Conservation (phyloP, 2,888 invertebrate species). For the Drosophila flavopinicola region DNA sequence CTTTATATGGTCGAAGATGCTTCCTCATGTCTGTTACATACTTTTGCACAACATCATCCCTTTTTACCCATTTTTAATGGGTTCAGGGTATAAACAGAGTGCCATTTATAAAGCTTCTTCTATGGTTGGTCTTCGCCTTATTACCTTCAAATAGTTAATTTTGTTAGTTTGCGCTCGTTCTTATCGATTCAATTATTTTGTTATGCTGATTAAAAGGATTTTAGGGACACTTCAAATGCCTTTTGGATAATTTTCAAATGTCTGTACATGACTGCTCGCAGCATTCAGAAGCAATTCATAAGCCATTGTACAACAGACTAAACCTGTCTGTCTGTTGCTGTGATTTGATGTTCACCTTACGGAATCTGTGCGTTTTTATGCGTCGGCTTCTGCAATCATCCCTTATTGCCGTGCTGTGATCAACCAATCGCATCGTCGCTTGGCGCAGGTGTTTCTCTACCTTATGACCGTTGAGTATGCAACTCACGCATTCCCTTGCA, state of each 20-base stretch:
- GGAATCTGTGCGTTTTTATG: slow-evolving; percentile 67
- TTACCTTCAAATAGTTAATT: not conserved
- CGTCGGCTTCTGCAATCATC: slow-evolving; percentile 35
- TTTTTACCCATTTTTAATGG: no score
- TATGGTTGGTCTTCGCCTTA: not conserved
- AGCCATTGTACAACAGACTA: slow-evolving; percentile 55
- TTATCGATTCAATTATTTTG: not conserved
- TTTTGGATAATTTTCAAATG: slow-evolving; percentile 64
- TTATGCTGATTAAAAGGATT: slow-evolving; percentile 49
- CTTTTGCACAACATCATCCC: no score
- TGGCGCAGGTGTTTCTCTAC: slow-evolving; percentile 67
- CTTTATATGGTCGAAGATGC: no score
- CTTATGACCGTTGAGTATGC: slow-evolving; percentile 30
- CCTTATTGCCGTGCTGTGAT: slow-evolving; percentile 28
- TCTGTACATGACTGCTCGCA: slow-evolving; percentile 24
- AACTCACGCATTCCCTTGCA: slow-evolving; percentile 33
- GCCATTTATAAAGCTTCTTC: slow-evolving; percentile 5
- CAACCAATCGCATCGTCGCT: slow-evolving; percentile 68
- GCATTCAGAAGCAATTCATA: slow-evolving; percentile 68
- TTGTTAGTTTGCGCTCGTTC: slow-evolving; percentile 1
- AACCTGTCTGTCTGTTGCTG: slow-evolving; percentile 36
- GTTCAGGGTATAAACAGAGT: no score
- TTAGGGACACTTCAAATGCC: slow-evolving; percentile 62
- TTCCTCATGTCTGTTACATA: no score
- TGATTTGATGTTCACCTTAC: slow-evolving; percentile 63